Evolutionary conservation across 35 echinoderm and acorn worm genomes (phyloP).

Genomic region (Apostichopus parvimensis): DNA sequence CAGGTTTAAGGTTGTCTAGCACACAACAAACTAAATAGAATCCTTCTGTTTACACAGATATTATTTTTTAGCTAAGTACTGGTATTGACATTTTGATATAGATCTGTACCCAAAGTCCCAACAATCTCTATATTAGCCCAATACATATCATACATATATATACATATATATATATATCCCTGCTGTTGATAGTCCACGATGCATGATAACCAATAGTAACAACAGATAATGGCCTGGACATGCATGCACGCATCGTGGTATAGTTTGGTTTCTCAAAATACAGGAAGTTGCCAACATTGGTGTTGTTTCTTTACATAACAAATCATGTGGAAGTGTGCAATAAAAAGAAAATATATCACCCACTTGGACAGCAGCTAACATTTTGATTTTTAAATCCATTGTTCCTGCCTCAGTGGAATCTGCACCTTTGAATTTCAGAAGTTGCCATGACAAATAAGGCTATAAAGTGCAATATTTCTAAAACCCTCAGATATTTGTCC

Average conservation of each 20-base stretch:
- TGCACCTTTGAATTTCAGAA: too few relatives aligned
- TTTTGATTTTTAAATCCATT: too few relatives aligned
- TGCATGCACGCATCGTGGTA: not conserved
- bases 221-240: not conserved
- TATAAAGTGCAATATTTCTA: too few relatives aligned
- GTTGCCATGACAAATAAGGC: too few relatives aligned
- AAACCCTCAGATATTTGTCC: too few relatives aligned
- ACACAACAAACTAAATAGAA: conserved; percentile 24
- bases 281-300: not conserved
- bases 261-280: not conserved
- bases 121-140: not conserved
- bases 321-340: not conserved
- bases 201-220: not conserved
- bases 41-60: conserved; percentile 12
- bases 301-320: not conserved
- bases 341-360: too few relatives aligned
- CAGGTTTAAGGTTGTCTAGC: not conserved
- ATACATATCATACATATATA: too few relatives aligned
- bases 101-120: not conserved
- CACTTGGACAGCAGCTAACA: too few relatives aligned
- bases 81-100: not conserved
- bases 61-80: conserved; percentile 41
- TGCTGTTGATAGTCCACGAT: not conserved
- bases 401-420: too few relatives aligned
- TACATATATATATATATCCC: not conserved